These are phyloP conservation scores for Porites lutea DNA, from an alignment of 64 coral and sea anemone species.

Conservation along the genomic window DNA sequence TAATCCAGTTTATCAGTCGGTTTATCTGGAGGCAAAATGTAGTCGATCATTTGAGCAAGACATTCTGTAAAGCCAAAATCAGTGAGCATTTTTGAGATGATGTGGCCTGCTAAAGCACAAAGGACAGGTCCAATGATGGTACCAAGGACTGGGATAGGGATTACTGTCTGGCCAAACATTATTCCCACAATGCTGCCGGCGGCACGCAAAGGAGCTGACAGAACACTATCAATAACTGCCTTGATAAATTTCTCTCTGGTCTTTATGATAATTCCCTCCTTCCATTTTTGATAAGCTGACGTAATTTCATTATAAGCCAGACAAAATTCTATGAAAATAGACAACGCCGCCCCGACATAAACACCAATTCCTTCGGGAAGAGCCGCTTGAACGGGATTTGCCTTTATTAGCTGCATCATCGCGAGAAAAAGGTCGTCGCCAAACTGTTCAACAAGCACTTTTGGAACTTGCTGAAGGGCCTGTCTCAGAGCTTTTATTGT, in stretches of 20 bases:
- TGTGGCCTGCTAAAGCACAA: neutral
- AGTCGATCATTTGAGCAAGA: too few species aligned
- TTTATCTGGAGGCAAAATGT: too few species aligned
- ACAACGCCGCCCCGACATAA: neutral
- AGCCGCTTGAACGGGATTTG: too few species aligned
- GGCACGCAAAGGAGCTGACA: neutral
- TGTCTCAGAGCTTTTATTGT: neutral
- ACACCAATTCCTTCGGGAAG: too few species aligned
- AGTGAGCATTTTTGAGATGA: neutral
- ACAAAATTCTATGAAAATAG: neutral
- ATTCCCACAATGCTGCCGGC: slow-evolving; percentile 14
- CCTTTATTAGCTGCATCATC: too few species aligned
- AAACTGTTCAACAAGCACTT: too few species aligned
- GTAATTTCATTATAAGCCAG: slow-evolving; percentile 17
- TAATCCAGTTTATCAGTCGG: too few species aligned
- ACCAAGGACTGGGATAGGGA: slow-evolving; percentile 7
- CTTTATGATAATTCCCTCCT: neutral
- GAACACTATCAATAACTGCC: neutral
- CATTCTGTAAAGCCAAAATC: too few species aligned
- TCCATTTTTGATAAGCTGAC: neutral
- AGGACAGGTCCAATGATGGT: slow-evolving; percentile 21
- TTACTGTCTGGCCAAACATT: neutral
- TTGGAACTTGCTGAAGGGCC: neutral
- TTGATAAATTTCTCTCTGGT: neutral
- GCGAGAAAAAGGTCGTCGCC: too few species aligned